A percentile compares a stretch with the other conserved stretches of the same genome.
Evolutionary conservation across 1,140 invertebrate genomes (phyloP).

Genomic region (Hycleus cichorii): DNA sequence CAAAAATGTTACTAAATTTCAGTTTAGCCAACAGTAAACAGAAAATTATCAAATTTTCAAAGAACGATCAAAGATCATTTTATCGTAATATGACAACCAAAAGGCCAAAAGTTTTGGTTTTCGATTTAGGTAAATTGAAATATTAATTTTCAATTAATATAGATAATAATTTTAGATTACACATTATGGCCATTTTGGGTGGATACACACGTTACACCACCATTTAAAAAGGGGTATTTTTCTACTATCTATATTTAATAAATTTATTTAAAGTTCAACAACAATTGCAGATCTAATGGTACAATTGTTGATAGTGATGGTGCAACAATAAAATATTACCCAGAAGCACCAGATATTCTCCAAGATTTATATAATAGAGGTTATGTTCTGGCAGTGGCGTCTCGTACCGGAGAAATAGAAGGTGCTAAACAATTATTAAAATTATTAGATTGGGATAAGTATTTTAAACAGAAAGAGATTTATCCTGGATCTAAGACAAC

Average conservation of each 20-base stretch:
- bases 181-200: constrained; percentile 74
- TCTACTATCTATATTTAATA: neutral
- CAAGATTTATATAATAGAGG: constrained; percentile 48
- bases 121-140: constrained; percentile 47
- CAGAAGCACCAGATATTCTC: constrained; percentile 56
- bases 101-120: constrained; percentile 46
- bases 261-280: neutral
- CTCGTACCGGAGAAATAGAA: constrained; percentile 56
- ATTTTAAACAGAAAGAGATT: constrained; percentile 65
- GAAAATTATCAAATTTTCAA: too few relatives aligned
- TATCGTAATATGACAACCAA: constrained; percentile 10
- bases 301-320: constrained; percentile 48
- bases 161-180: constrained; percentile 51
- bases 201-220: constrained; percentile 61
- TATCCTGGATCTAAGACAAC: constrained; percentile 64
- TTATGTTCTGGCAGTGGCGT: constrained; percentile 55
- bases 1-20: too few relatives aligned
- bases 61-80: too few relatives aligned
- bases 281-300: constrained; percentile 41
- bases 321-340: constrained; percentile 48
- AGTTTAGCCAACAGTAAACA: too few relatives aligned
- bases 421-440: constrained; percentile 61
- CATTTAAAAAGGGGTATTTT: constrained; percentile 49
- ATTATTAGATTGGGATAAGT: constrained; percentile 63
- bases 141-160: constrained; percentile 7